A percentile compares a stretch with the other conserved stretches of the same genome.
Evolutionary conservation across 2,797 vertebrate genomes (phyloP).

Genomic region (Alectoris magna): DNA sequence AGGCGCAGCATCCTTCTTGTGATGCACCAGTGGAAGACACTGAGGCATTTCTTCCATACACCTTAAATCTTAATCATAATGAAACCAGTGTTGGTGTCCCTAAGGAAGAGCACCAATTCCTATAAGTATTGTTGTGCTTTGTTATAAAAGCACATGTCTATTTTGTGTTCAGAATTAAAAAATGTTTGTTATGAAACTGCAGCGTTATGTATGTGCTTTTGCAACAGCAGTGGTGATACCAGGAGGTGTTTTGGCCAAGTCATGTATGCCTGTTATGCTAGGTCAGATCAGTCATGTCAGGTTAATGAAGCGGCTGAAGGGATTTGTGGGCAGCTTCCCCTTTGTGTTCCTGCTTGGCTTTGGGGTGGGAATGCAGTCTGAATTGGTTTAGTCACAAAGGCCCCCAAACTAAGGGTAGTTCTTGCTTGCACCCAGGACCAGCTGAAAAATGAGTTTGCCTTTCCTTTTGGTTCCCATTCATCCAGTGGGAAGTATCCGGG

Average conservation of each 20-base stretch:
- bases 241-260: constrained; percentile 5
- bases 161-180: not conserved
- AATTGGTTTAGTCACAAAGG: not conserved
- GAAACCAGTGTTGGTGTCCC: not conserved
- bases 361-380: not conserved
- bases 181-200: constrained; percentile 15
- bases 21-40: not conserved
- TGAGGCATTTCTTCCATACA: not conserved
- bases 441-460: not conserved
- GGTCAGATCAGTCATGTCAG: not conserved
- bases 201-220: constrained; percentile 24
- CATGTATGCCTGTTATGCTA: not conserved
- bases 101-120: not conserved
- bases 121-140: not conserved
- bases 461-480: not conserved
- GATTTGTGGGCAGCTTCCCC: not conserved
- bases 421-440: accelerated
- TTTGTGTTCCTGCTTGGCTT: not conserved
- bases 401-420: not conserved
- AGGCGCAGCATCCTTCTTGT: not conserved
- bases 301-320: not conserved
- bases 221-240: not conserved
- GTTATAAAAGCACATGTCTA: not conserved
- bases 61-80: not conserved
- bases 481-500: not conserved